These are phyloP conservation scores for Lobophora halterata DNA, from an alignment of 2,888 invertebrate genomes.

Conservation along the genomic window DNA sequence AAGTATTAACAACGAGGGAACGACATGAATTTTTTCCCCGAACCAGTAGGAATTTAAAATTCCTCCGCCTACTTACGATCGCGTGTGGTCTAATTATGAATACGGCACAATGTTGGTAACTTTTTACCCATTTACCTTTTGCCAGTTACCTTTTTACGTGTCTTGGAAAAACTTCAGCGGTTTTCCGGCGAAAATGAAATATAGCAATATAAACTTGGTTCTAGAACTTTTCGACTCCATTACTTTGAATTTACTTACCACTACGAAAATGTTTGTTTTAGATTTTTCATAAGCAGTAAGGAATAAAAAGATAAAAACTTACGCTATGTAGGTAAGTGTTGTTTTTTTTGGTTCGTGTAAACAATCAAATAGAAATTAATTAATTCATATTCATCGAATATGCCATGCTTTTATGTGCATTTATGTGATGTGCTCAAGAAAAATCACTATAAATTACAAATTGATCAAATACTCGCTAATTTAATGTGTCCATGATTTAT, in stretches of 20 bases:
- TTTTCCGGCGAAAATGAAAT: constrained; percentile 55
- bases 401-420: too few species aligned
- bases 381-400: too few species aligned
- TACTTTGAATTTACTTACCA: constrained; percentile 53
- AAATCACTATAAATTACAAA: too few species aligned
- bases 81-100: constrained; percentile 79
- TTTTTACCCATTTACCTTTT: too few species aligned
- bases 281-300: too few species aligned
- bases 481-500: neutral
- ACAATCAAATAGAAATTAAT: too few species aligned
- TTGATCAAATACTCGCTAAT: neutral
- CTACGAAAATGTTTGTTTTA: constrained; percentile 41
- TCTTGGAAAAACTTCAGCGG: constrained; percentile 43
- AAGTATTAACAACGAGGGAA: constrained; percentile 62
- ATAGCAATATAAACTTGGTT: constrained; percentile 58
- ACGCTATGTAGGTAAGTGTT: too few species aligned
- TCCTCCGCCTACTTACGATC: constrained; percentile 67
- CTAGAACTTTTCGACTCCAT: constrained; percentile 47
- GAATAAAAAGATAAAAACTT: too few species aligned
- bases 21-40: constrained; percentile 71
- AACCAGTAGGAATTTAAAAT: constrained; percentile 72
- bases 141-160: constrained; percentile 15
- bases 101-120: constrained; percentile 52
- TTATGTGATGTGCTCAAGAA: too few species aligned
- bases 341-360: too few species aligned